These are phyloP conservation scores for Catalaphyllia jardinei DNA, from an alignment of 64 coral and sea anemone species.

Conservation along the genomic window DNA sequence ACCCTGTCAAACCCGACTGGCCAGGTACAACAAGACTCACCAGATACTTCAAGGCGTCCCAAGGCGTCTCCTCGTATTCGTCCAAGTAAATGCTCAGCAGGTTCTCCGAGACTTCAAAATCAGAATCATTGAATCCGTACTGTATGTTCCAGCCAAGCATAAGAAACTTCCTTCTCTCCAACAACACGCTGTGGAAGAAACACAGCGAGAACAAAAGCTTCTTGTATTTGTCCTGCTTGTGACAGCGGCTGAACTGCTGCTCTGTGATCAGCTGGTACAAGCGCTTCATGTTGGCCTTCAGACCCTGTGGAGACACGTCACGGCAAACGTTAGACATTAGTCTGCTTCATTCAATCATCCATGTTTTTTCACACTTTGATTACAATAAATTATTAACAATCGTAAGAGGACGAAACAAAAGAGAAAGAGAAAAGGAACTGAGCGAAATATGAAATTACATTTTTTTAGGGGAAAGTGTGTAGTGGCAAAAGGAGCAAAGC, in stretches of 20 bases:
- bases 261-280: slow-evolving; percentile 97
- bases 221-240: slow-evolving; percentile 99
- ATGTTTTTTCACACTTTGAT: no score
- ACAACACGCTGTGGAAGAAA: slow-evolving; percentile 96
- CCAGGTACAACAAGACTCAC: slow-evolving; percentile 11
- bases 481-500: no score
- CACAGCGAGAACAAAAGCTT: slow-evolving; percentile 95
- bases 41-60: slow-evolving; percentile 99
- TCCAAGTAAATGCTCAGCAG: slow-evolving; percentile 97
- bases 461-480: no score
- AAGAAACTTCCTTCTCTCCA: slow-evolving; percentile 94
- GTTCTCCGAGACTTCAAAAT: slow-evolving; percentile 99
- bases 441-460: no score
- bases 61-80: slow-evolving; percentile 97
- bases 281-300: slow-evolving; percentile 99
- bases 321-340: neutral
- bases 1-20: neutral
- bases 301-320: slow-evolving; percentile 57
- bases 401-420: no score
- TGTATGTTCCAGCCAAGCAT: slow-evolving; percentile 99
- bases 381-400: no score
- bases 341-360: neutral
- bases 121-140: slow-evolving; percentile 98
- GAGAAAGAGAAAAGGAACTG: no score
- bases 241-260: slow-evolving; percentile 91